Evolutionary conservation across 2,113 vertebrate genomes (phyloP), one percentile per base, ranked within the genome.

Genomic region (Tragelaphus imberbis): DNA sequence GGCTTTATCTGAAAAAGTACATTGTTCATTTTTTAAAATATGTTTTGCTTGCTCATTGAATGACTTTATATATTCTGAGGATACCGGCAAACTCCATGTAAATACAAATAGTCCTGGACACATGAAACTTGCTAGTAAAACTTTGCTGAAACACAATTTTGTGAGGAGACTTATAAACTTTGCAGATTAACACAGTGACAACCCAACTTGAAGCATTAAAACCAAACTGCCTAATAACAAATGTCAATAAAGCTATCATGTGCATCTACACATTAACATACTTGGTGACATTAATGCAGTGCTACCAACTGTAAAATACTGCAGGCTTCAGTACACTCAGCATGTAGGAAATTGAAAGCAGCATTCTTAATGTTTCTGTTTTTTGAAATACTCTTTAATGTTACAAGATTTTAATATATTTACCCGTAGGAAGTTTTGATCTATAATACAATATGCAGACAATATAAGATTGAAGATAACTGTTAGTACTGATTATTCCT

Each of bases 401-500:
- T 80, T 88, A 56, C 13, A 90, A 86, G 14, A 58, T 75, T 92
- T 79, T 84, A 55, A 30, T 80, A 65, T 84, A 53, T 84, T 94
- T 91, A 88, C 16, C 21, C 49, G 58, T 21, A 36, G 47, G 33
- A 89, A 86, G 93, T 49, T 7, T 55, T 68, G 33, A 49, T 63
- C 11, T 88, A 2, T 16, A 51, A 30, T 71, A 15, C 58, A 82
- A 30, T 71, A 40, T 11, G n/a, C 16, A 94, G 14, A 94, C 47
- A 77, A 19, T 93, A 23, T 65, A 80, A 59, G 16, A 93, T 63
- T 95, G 59, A 77, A 59, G 44, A 25, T 90, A 90, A 44, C 71
- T 47, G 77, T 97, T 82, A 80, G 65, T 97, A 94, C 90, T 97
- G 90, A 79, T 93, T 96, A 63, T 63, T 16, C 81, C 97, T 97